Conservation (phyloP, 2,888 invertebrate genomes). For the Tigriopus californicus region DNA sequence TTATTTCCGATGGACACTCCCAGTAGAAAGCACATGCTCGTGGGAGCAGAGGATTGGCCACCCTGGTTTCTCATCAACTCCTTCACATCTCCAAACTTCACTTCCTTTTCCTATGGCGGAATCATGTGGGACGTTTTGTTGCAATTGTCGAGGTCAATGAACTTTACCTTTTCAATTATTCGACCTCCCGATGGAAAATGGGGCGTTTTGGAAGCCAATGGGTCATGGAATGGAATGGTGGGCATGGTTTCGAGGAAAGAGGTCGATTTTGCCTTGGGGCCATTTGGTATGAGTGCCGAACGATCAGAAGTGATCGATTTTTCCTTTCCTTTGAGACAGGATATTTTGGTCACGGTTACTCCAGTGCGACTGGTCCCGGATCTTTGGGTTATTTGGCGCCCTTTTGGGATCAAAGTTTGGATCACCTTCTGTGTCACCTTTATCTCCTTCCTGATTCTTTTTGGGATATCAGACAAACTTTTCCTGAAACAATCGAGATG, state of each 20-base stretch:
- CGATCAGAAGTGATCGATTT: conserved; percentile 2
- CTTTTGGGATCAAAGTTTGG: too few relatives aligned
- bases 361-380: too few relatives aligned
- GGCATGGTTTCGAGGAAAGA: conserved; percentile 17
- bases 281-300: conserved; percentile 18
- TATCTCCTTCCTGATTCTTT: too few relatives aligned
- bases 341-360: too few relatives aligned
- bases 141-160: conserved; percentile 9
- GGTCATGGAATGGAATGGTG: conserved; percentile 15
- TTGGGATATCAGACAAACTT: too few relatives aligned
- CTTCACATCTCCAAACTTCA: neutral
- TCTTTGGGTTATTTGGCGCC: too few relatives aligned
- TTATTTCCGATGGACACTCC: too few relatives aligned
- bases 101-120: conserved; percentile 12
- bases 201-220: conserved; percentile 17
- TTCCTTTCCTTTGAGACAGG: too few relatives aligned
- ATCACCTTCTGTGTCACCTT: too few relatives aligned
- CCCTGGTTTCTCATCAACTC: conserved; percentile 15
- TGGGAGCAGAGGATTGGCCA: conserved; percentile 17
- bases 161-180: conserved; percentile 17
- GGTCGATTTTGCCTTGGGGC: conserved; percentile 17
- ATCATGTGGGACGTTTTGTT: conserved; percentile 16
- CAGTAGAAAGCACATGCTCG: conserved; percentile 4
- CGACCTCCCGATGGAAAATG: conserved; percentile 16
- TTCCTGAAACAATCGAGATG: too few relatives aligned